phyloP scores from a whole-genome alignment of 2,888 invertebrate species.

The Spialia ferax region DNA sequence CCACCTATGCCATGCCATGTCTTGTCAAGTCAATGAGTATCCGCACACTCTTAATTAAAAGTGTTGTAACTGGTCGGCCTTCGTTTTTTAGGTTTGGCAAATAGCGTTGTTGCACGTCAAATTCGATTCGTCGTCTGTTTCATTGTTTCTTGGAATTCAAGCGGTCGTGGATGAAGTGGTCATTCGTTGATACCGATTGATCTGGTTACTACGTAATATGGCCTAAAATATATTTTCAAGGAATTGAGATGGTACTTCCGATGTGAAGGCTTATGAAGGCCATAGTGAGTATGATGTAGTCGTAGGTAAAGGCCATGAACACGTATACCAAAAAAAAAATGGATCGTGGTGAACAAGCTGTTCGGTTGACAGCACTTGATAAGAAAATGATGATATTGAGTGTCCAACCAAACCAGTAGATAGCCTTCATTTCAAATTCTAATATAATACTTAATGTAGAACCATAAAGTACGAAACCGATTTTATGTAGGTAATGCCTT shows the following conservation, averaged over 20 bases:
- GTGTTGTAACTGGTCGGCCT: conserved; percentile 35
- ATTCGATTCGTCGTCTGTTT: conserved; percentile 28
- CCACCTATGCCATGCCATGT: conserved; percentile 45
- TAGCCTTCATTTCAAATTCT: too few species aligned
- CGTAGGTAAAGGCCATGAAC: too few species aligned
- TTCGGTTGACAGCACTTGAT: too few species aligned
- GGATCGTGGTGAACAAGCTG: too few species aligned
- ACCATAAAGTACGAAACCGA: too few species aligned
- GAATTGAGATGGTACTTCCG: too few species aligned
- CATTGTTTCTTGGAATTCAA: conserved; percentile 33
- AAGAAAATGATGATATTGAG: too few species aligned
- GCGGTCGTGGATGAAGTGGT: neutral
- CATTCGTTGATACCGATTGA: neutral
- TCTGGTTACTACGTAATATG: neutral
- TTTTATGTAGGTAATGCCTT: too few species aligned
- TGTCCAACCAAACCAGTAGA: too few species aligned
- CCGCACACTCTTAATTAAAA: conserved; percentile 41
- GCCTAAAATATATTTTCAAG: conserved; percentile 1
- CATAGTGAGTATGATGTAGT: neutral
- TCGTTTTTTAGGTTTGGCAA: conserved; percentile 35
- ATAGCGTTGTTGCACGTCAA: conserved; percentile 38
- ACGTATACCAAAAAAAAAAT: too few species aligned
- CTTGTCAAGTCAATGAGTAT: conserved; percentile 42
- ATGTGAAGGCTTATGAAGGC: neutral
- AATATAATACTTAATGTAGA: too few species aligned